These are phyloP conservation scores for Stichopus horrens DNA, from an alignment of 53 echinoderm and acorn worm genomes.

Conservation along the genomic window DNA sequence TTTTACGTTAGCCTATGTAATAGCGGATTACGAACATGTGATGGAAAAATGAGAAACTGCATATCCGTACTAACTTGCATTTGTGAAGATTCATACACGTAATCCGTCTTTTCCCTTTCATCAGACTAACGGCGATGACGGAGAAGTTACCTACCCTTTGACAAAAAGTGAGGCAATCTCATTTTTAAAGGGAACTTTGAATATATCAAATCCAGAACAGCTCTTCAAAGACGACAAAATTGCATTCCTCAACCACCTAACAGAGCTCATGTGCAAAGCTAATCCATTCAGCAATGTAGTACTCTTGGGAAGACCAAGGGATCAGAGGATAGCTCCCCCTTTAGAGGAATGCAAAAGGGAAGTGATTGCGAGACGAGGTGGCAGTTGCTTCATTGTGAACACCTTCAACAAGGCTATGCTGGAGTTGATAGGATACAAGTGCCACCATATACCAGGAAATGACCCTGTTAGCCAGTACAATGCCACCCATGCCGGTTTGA, in stretches of 20 bases:
- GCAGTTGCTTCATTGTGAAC: conserved; percentile 34
- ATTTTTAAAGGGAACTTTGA: conserved; percentile 4
- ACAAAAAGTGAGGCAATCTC: conserved; percentile 14
- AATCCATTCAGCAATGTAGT: conserved; percentile 18
- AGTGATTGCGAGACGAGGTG: background rate
- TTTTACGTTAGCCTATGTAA: too few species aligned
- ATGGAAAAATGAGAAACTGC: too few species aligned
- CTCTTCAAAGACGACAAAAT: background rate
- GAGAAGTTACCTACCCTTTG: conserved; percentile 8
- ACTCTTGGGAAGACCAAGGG: background rate
- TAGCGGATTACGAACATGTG: too few species aligned
- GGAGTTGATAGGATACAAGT: conserved; percentile 1
- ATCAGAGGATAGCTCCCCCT: conserved; percentile 2
- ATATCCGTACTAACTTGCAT: too few species aligned
- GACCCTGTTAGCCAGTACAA: background rate
- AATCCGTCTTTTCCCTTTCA: too few species aligned
- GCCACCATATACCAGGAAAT: background rate
- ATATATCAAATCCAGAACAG: conserved; percentile 11
- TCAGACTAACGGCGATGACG: background rate
- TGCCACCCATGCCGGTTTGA: conserved; percentile 14
- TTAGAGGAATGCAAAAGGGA: conserved; percentile 21
- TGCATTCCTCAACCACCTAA: background rate
- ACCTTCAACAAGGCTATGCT: conserved; percentile 12
- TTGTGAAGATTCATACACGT: too few species aligned
- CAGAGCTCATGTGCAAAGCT: conserved; percentile 6